Base-by-base conservation (phyloP, 2,888 invertebrate species). In the Trissoscelio sp. region DNA sequence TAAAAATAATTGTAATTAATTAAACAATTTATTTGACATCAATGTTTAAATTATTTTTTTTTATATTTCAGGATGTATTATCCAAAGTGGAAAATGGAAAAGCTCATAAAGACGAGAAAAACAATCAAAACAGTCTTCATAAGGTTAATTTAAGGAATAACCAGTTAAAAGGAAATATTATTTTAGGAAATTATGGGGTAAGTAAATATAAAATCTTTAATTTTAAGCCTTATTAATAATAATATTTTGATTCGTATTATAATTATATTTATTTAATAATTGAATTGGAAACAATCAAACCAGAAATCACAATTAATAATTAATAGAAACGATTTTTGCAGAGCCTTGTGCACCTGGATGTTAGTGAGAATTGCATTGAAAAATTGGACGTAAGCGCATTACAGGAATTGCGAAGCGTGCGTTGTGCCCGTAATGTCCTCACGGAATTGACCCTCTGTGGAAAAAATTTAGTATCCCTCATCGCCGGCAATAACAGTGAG, bases 141-240 rank as follows among this genome's bases (percentile, higher is more conserved):
- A 95, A 94, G 83, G 94, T 96, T n/a, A 96, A 96, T 89, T 92
- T 96, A 42, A 93, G 96, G 66, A 94, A 95, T 82, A 96, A 96
- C 91, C 94, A 95, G 83, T 92, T 96, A 24, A 96, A 96, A 91
- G 96, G 96, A 72, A 96, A 95, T 92, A 96, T 97, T 82, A 95
- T 96, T 84, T 94, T 97, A 62, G 96, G 96, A 70, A 96, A 96
- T 91, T 96, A 96, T 91, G 96, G 96, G 90, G 96, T 96, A 93
- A 72, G 4, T 51, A 34, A 12, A 58, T 24, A 16, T 3, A n/a
- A n/a, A n/a, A n/a, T n/a, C n/a, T n/a, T n/a, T n/a, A n/a, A n/a
- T n/a, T n/a, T n/a, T n/a, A n/a, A n/a, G n/a, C n/a, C n/a, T n/a
- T n/a, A n/a, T 83, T 81, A 34, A 31, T 31, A 31, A 31, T 28